A percentile compares a stretch with the other conserved stretches of the same genome.
phyloP scores from a whole-genome alignment of 2,888 invertebrate genomes.

The Epirrhoe alternata region DNA sequence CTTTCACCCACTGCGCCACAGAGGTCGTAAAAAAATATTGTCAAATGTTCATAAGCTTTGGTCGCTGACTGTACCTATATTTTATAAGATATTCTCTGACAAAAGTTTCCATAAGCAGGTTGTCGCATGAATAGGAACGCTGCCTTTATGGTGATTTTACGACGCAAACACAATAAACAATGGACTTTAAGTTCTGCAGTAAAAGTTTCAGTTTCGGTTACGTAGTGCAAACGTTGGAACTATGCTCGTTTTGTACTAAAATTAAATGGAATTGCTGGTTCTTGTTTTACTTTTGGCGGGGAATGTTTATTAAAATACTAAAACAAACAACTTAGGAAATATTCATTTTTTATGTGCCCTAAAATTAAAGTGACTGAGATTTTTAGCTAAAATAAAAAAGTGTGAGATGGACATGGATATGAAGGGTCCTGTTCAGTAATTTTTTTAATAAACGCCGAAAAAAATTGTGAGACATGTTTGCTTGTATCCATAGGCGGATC shows the following conservation, averaged over 20 bases:
- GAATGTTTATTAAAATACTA: conserved; percentile 22
- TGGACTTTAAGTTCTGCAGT: conserved; percentile 36
- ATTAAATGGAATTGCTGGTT: conserved; percentile 30
- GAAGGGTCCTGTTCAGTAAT: too few species aligned
- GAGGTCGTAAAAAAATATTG: too few species aligned
- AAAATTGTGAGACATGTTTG: too few species aligned
- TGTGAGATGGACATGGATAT: too few species aligned
- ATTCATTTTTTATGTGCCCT: not conserved
- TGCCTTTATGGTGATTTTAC: conserved; percentile 37
- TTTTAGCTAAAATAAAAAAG: not conserved
- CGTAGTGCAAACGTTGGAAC: conserved; percentile 32
- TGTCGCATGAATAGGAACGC: conserved; percentile 21
- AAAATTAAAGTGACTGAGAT: not conserved
- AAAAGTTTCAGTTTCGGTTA: conserved; percentile 38
- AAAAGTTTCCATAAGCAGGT: not conserved
- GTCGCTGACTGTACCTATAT: too few species aligned
- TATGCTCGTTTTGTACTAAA: conserved; percentile 31
- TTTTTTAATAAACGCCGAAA: too few species aligned
- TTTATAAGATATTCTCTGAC: not conserved
- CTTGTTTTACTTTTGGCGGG: conserved; percentile 22
- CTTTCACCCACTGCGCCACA: too few species aligned
- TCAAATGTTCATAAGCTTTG: too few species aligned
- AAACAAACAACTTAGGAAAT: not conserved
- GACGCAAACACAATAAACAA: conserved; percentile 43
- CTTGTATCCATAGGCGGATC: too few species aligned